These are phyloP conservation scores for Scaptomyza flava DNA, from an alignment of 2,888 invertebrate genomes.

Conservation along the genomic window DNA sequence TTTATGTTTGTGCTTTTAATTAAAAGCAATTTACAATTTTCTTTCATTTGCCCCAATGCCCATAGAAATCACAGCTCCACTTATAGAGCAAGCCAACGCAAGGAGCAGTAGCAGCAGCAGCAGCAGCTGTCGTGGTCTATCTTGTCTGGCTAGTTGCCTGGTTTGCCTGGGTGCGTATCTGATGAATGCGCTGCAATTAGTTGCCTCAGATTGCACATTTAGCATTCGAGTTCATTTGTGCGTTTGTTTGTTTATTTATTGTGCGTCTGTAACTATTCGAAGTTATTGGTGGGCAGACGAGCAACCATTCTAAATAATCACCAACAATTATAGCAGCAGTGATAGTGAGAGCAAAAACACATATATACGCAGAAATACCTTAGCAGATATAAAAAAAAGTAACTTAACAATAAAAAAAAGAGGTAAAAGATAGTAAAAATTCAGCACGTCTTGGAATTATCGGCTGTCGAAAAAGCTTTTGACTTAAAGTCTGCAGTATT, in stretches of 20 bases:
- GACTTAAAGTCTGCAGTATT: constrained; percentile 7
- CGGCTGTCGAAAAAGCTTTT: not conserved
- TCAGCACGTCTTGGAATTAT: too few relatives aligned
- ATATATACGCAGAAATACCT: not conserved
- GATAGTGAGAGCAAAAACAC: constrained; percentile 15
- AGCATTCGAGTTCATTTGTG: constrained; percentile 39
- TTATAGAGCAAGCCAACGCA: not conserved
- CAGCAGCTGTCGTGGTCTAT: constrained; percentile 44
- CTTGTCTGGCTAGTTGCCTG: constrained; percentile 30
- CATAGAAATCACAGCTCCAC: constrained; percentile 49
- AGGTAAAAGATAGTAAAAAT: too few relatives aligned
- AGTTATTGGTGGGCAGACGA: constrained; percentile 43
- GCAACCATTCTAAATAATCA: constrained; percentile 47
- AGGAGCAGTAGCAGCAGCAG: not conserved
- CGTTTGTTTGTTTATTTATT: not conserved
- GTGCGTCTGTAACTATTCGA: constrained; percentile 34
- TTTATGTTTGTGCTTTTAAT: constrained; percentile 81
- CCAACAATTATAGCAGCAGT: constrained; percentile 38
- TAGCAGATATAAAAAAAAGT: too few relatives aligned
- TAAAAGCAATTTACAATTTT: constrained; percentile 81
- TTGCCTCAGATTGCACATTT: constrained; percentile 76
- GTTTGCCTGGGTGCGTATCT: constrained; percentile 58
- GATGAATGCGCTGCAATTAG: constrained; percentile 75
- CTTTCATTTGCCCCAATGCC: constrained; percentile 64
- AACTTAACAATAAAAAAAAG: too few relatives aligned